phyloP scores from a whole-genome alignment of 2,888 invertebrate species.

The Cosmia pyralina region DNA sequence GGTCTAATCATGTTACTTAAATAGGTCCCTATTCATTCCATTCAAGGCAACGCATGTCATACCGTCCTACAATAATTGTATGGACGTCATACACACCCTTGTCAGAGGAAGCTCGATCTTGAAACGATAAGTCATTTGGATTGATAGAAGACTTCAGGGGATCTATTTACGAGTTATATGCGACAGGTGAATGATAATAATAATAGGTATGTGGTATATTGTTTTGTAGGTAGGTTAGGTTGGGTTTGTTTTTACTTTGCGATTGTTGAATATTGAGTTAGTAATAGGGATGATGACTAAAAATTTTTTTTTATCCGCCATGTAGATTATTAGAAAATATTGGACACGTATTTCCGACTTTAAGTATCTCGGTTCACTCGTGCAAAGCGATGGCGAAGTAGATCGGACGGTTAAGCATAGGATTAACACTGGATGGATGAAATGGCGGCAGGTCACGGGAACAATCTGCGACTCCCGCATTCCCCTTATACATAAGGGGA shows the following conservation, averaged over 20 bases:
- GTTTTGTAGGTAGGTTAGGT: not conserved
- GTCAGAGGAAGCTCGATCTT: constrained; percentile 72
- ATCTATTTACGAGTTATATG: constrained; percentile 65
- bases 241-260: constrained; percentile 5
- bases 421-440: too few relatives aligned
- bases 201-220: constrained; percentile 19
- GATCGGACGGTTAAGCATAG: too few relatives aligned
- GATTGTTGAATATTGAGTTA: constrained; percentile 4
- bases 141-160: constrained; percentile 63
- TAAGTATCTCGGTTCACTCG: too few relatives aligned
- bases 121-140: constrained; percentile 72
- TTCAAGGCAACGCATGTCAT: constrained; percentile 47
- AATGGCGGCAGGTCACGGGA: too few relatives aligned
- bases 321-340: too few relatives aligned
- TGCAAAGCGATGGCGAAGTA: too few relatives aligned
- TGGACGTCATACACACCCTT: constrained; percentile 71
- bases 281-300: too few relatives aligned
- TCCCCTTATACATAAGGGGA: too few relatives aligned
- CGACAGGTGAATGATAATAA: constrained; percentile 37
- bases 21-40: constrained; percentile 48
- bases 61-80: constrained; percentile 34
- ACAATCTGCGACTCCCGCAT: too few relatives aligned
- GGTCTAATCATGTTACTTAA: constrained; percentile 36
- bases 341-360: too few relatives aligned
- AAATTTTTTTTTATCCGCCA: too few relatives aligned